Base-by-base conservation (phyloP, 2,888 invertebrate species). In the Gastracanthus pulcherrimus region DNA sequence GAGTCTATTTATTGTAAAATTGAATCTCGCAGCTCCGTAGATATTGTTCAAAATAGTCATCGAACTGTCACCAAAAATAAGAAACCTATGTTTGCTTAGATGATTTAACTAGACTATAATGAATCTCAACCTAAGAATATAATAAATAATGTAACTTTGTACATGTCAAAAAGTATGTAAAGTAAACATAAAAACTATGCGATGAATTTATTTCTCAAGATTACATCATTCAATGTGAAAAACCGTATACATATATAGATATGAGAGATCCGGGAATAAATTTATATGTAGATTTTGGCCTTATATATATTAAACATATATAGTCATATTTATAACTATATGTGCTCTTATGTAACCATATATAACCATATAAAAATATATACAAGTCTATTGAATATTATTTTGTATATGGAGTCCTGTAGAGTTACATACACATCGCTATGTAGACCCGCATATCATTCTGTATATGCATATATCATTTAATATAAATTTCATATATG, bases 111-210 rank as follows among this genome's bases (percentile, higher is more conserved):
- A 31, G 45, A 66, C n/a, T 45, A 62, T 31, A 41, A 70, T 36
- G 55, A 69, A 62, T 64, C 48, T 80, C 55, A 26, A 11, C 34
- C 34, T 67, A 48, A 38, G 41, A 45, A 70, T 23, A 31, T 23
- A 11, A 38, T 19, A 19, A 64, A 62, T 23, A 55, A 71, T 75
- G 69, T 66, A 74, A 79, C 72, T 79, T 79, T 79, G 79, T 74
- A 77, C 72, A 77, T 74, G 74, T 62, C 36, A 31, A 55, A 77
- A 58, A 72, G 55, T 60, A 76, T 81, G 67, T 81, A 72, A 76
- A 77, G 48, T 80, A 75, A 75, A 58, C 2, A 48, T 48, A 60
- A 76, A 71, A 71, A 71, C 31, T 77, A n/a, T 72, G 34, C 38
- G 60, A 81, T 81, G 67, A 81, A 51, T 55, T 55, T 55, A 55